These are phyloP conservation scores for Danaus plexippus DNA, from an alignment of 1,140 invertebrate genomes.

Conservation along the genomic window DNA sequence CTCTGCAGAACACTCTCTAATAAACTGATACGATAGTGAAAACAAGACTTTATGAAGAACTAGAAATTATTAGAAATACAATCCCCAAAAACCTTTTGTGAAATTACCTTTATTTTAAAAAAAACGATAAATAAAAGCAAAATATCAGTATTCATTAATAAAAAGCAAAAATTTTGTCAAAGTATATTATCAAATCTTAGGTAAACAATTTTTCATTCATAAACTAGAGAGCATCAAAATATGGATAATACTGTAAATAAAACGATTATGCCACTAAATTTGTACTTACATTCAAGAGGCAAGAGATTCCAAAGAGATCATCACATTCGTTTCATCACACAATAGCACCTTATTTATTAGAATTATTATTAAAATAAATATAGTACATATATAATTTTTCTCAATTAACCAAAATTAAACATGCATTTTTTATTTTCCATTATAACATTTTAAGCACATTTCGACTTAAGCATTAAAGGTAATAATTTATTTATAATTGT, in stretches of 20 bases:
- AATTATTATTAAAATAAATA: slow-evolving; percentile 8
- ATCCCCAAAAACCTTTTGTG: no score
- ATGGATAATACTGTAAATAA: slow-evolving; percentile 46
- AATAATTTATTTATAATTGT: no score
- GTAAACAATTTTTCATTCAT: slow-evolving; percentile 5
- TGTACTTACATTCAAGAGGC: slow-evolving; percentile 34
- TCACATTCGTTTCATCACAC: slow-evolving; percentile 27
- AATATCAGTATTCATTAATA: neutral
- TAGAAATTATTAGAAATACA: no score
- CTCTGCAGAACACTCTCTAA: no score
- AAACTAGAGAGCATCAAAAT: slow-evolving; percentile 41
- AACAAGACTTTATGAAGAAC: no score
- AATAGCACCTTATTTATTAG: slow-evolving; percentile 25
- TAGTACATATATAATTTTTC: neutral
- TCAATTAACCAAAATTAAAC: neutral
- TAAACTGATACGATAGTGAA: no score
- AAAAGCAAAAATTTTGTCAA: slow-evolving; percentile 2
- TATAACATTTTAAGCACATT: no score
- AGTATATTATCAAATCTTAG: neutral
- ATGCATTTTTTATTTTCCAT: no score
- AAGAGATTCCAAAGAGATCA: slow-evolving; percentile 33
- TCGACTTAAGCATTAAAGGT: no score
- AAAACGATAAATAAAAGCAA: neutral
- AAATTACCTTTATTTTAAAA: neutral
- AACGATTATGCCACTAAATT: slow-evolving; percentile 34